Base-by-base conservation (phyloP, 1,140 invertebrate genomes). In the Orius insidiosus region DNA sequence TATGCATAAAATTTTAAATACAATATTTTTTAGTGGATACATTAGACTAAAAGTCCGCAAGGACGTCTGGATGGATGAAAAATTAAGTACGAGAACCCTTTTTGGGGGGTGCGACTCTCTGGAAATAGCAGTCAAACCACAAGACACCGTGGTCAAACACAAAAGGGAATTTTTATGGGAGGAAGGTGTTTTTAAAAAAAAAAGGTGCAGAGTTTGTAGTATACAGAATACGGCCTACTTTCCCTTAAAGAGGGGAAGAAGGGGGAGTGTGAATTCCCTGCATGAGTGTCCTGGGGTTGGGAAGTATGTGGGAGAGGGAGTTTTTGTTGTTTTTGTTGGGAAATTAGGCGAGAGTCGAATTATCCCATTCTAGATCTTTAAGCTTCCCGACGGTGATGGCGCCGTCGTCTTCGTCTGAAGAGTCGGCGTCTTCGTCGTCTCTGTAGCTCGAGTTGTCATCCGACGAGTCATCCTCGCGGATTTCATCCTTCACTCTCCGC, bases 341-440 rank as follows among this genome's bases (percentile, higher is more conserved):
- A n/a, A 7, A 18, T 30, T 47, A 44, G 48, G 66, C 65, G 34
- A 72, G 61, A 39, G 65, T 71, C 37, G 73, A 74, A 59, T 77
- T 70, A 59, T 77, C 74, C 74, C 74, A 77, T 54, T 77, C 74
- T 34, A 77, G 59, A 24, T 59, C 60, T 48, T 62, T 61, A 9
- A 59, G 55, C 49, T 63, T 62, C 13, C 58, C 61, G 10, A 51
- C 48, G 13, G 58, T 59, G 16, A 51, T 48, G 46, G 58, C 57
- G 16, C 56, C 59, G 36, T 64, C 64, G 14, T 68, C 68, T 19
- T 66, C 65, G 32, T 73, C 71, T 15, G 72, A 71, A 42, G 69
- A 68, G 13, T 64, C 63, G 5, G 61, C 62, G 40, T 69, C 68
- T 6, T 55, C 46, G 13, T 68, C 33, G 37, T 47, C 44, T 11